Evolutionary conservation across 2,888 invertebrate species (phyloP), one percentile per base, ranked within the genome.

Genomic region (Capitulum mitella): DNA sequence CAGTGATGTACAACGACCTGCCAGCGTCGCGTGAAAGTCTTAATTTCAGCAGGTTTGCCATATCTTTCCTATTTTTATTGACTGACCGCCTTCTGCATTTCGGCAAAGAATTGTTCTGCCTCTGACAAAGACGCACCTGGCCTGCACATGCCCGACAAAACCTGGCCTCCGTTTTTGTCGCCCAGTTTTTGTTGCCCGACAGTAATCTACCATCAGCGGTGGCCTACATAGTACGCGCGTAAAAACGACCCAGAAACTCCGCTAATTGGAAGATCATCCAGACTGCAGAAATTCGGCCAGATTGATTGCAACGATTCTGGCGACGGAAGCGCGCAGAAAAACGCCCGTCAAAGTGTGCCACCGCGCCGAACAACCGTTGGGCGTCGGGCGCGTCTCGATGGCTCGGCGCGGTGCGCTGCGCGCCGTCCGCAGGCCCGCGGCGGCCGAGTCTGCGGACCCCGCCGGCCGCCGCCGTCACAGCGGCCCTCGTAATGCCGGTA

Each of bases 201-300:
- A 70, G 70, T 70, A 70, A 70, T 70, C 70, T 22, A 40, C 37
- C 70, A 70, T 70, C 70, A 40, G 70, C 70, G 40, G 26, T 70
- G 70, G 70, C 70, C 70, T 70, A 70, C 70, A 70, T 70, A 70
- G 70, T 70, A 70, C 37, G 14, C 26, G 8, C 6, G 22, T 26
- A 70, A 70, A 70, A 70, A 70, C 70, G 70, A 26, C 70, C 22
- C 37, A 14, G 22, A 40, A 34, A 6, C 70, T 19, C 40, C 70
- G 22, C 40, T 70, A 70, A 70, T 70, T 70, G 70, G 37, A 12
- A 37, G 37, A 70, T 37, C 70, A 37, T 70, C 70, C 40, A 3
- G 37, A 70, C 37, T 26, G 37, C 40, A 22, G 34, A 40, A 70
- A 40, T 19, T 70, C 70, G 70, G 34, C 70, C 37, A 70, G 70